Evolutionary conservation across 2,113 vertebrate genomes (phyloP).

Genomic region (Nyctereutes procyonoides): DNA sequence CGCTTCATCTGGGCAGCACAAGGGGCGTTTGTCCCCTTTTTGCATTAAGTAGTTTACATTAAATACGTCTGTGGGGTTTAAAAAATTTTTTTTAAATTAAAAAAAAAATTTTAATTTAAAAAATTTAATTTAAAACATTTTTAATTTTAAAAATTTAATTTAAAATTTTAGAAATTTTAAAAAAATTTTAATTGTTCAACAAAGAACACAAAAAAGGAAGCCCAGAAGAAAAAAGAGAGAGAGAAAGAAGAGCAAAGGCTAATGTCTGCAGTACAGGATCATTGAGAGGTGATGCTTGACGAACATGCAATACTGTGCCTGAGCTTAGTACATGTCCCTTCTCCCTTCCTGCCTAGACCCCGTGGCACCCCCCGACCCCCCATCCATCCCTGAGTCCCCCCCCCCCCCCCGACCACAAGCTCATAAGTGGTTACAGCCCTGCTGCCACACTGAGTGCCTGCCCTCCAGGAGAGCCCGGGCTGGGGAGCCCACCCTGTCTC

Average conservation of each 20-base stretch:
- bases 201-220: slow-evolving; percentile 32
- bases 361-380: neutral
- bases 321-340: neutral
- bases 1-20: neutral
- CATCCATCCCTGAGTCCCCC: neutral
- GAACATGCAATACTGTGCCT: neutral
- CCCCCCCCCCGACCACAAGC: neutral
- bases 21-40: neutral
- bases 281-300: neutral
- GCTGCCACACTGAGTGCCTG: neutral
- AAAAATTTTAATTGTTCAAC: neutral
- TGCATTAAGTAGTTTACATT: neutral
- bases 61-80: neutral
- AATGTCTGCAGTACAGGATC: neutral
- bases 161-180: neutral
- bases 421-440: neutral
- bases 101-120: no score
- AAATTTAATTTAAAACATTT: no score
- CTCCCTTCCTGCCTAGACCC: neutral
- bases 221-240: neutral
- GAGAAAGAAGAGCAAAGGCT: neutral
- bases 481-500: neutral
- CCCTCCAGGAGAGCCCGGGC: neutral
- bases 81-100: no score
- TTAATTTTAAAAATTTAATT: no score